Evolutionary conservation across 2,797 vertebrate species (phyloP).

Genomic region (Periophthalmus magnuspinnatus): DNA sequence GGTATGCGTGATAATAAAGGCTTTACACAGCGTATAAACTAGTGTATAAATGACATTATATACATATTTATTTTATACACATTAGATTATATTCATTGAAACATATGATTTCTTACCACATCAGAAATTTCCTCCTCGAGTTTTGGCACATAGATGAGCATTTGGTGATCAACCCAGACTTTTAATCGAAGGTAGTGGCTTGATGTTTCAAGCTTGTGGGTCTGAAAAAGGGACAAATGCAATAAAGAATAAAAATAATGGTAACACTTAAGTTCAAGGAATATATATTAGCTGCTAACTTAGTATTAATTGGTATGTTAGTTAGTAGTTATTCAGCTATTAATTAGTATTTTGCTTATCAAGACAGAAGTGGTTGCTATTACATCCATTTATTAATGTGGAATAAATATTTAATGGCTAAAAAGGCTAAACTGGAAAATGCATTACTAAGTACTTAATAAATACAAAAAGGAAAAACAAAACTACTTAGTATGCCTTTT

Average conservation of each 20-base stretch:
- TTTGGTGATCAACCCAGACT: conserved; percentile 82
- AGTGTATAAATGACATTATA: background rate
- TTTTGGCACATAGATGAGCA: conserved; percentile 85
- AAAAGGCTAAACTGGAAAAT: no score
- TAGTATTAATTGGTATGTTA: no score
- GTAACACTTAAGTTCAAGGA: background rate
- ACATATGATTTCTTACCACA: conserved; percentile 80
- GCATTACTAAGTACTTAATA: no score
- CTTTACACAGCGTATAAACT: no score
- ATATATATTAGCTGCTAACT: background rate
- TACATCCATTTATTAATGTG: no score
- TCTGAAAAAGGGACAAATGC: conserved; percentile 65
- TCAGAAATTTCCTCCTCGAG: conserved; percentile 92
- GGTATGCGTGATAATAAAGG: background rate
- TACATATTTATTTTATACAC: background rate
- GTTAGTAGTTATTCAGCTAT: no score
- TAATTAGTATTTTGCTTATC: no score
- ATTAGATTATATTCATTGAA: no score
- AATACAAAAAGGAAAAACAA: no score
- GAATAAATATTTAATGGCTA: no score
- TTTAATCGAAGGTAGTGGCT: conserved; percentile 89
- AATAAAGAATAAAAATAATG: background rate
- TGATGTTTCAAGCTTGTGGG: conserved; percentile 82
- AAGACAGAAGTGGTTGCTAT: no score
- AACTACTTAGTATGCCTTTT: background rate